Base-by-base conservation (phyloP, 2,113 vertebrate species). In the Pterocles gutturalis region DNA sequence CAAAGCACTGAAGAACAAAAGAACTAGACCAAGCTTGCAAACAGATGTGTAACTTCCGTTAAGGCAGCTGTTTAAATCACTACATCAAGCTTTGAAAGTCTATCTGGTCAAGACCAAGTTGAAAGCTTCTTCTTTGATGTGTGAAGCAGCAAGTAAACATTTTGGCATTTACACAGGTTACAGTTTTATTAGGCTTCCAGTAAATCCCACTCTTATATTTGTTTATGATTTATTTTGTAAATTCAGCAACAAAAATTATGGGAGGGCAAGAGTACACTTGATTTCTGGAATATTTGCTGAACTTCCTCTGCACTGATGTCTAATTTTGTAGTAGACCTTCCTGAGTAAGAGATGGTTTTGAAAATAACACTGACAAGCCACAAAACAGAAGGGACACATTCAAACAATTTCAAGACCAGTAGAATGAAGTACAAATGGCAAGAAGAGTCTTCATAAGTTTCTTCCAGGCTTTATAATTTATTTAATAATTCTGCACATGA, bases 401-500 rank as follows among this genome's bases (percentile, higher is more conserved):
- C 58, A 70, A 94, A n/a, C 29, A 66, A 41, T 29, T 83, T 84
- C 16, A 61, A 69, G 31, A 66, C 31, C 17, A 53, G 41, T 1
- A 90, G 34, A 93, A 95, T 9, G 5, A 86, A 83, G 36, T 25
- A 91, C 1, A 60, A 65, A 75, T 2, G 5, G 19, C 26, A 88
- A 72, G 51, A 69, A 36, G 18, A 45, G 10, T 19, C 53, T 24
- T 55, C 7, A 1, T 25, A 51, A 38, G n/a, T 60, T 94, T 73
- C 26, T 72, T 83, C 15, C 51, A 95, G 55, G 86, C 58, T 73
- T 93, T 36, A 7, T 21, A 72, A 77, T 97, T 95, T 82, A 97
- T 97, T 97, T 97, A 66, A 76, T 53, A 71, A 80, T 60, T 65
- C 41, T 90, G 55, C 83, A 93, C 31, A 69, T 36, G 84, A 97